phyloP scores from a whole-genome alignment of 1,140 invertebrate genomes.

The Penaeus vannamei region DNA sequence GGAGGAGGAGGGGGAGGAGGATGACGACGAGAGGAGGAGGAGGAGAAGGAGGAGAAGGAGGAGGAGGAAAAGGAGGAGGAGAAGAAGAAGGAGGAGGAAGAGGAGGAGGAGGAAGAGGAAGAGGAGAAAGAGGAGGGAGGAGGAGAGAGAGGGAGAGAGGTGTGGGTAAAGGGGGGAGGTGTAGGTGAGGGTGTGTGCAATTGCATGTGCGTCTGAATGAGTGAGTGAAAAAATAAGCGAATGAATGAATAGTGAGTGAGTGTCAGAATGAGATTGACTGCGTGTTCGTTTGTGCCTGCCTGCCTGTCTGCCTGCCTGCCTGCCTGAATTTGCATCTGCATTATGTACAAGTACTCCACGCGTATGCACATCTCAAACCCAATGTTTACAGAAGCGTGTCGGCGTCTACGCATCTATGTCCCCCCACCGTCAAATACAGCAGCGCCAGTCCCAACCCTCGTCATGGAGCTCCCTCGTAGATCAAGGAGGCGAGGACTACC shows the following conservation, averaged over 20 bases:
- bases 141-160: background rate
- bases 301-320: background rate
- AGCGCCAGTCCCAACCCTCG: too few relatives aligned
- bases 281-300: background rate
- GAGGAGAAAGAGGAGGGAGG: constrained; percentile 1
- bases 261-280: background rate
- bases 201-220: background rate
- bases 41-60: background rate
- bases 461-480: too few relatives aligned
- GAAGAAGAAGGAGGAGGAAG: background rate
- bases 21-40: background rate
- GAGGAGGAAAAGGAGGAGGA: background rate
- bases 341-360: too few relatives aligned
- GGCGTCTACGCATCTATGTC: background rate
- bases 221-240: too few relatives aligned
- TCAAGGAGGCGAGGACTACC: too few relatives aligned
- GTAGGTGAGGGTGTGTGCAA: background rate
- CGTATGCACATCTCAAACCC: too few relatives aligned
- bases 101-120: background rate
- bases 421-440: too few relatives aligned
- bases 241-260: too few relatives aligned
- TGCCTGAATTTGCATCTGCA: background rate
- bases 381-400: background rate
- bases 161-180: background rate
- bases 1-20: constrained; percentile 1